These are phyloP conservation scores for Pagetopsis macropterus DNA, from an alignment of 2,797 vertebrate genomes.

Conservation along the genomic window DNA sequence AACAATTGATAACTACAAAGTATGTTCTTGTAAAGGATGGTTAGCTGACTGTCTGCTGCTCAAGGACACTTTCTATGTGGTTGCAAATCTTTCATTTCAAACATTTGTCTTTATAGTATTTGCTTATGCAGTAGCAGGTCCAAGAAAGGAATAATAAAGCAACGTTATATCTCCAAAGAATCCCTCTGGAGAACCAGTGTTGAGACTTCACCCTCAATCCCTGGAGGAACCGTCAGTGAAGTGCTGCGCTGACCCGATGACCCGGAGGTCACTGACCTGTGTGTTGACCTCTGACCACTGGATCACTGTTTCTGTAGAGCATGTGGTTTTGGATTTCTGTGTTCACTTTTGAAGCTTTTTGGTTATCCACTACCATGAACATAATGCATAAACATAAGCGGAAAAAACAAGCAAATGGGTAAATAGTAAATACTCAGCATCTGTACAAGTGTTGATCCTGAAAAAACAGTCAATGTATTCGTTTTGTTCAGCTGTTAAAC, in stretches of 20 bases:
- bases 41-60: slow-evolving; percentile 16
- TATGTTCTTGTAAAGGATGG: slow-evolving; percentile 13
- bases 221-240: slow-evolving; percentile 31
- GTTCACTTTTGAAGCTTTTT: background rate
- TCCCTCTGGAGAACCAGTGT: background rate
- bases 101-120: slow-evolving; percentile 1
- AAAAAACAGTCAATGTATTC: background rate
- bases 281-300: slow-evolving; percentile 13
- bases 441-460: slow-evolving; percentile 4
- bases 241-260: slow-evolving; percentile 21
- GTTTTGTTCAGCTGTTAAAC: background rate
- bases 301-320: background rate
- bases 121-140: slow-evolving; percentile 4
- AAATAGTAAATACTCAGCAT: slow-evolving; percentile 26
- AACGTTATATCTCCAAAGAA: background rate
- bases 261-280: slow-evolving; percentile 28
- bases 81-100: background rate
- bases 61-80: background rate
- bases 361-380: slow-evolving; percentile 14
- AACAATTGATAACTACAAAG: slow-evolving; percentile 26
- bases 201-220: background rate
- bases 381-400: slow-evolving; percentile 10
- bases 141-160: slow-evolving; percentile 13
- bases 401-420: background rate
- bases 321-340: slow-evolving; percentile 9